Percentiles rank a stretch among this genome's conserved stretches.
phyloP scores from a whole-genome alignment of 1,140 invertebrate genomes.

The Cryptotermes secundus region DNA sequence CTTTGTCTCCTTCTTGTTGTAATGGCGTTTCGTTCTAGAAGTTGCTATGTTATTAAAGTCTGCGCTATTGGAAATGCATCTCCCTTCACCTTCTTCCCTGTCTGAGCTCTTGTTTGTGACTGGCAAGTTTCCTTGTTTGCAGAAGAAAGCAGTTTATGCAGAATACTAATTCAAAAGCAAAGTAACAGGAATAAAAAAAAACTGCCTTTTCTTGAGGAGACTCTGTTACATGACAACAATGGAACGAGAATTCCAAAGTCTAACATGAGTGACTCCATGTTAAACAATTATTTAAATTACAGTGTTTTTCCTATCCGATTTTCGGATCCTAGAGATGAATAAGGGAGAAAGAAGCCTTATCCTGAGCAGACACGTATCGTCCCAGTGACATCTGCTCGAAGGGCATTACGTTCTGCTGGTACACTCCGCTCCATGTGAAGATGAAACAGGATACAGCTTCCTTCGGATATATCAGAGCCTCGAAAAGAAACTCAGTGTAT shows the following conservation, averaged over 20 bases:
- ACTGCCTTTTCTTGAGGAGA: neutral
- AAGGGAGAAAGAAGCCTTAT: neutral
- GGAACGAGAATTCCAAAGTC: neutral
- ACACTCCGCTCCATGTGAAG: neutral
- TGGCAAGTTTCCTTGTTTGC: neutral
- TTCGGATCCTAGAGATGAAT: neutral
- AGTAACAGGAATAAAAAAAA: neutral
- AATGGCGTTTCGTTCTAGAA: too few relatives aligned
- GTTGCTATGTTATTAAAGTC: too few relatives aligned
- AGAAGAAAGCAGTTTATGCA: neutral
- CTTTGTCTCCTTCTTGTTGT: too few relatives aligned
- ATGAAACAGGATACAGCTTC: too few relatives aligned
- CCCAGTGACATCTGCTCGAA: neutral
- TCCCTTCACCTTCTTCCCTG: neutral
- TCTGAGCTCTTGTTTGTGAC: neutral
- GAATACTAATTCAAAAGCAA: neutral
- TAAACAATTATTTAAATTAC: constrained; percentile 19
- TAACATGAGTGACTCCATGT: neutral
- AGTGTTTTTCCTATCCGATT: neutral
- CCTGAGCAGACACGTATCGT: neutral
- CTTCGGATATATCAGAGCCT: too few relatives aligned
- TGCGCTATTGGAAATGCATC: neutral
- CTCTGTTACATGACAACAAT: neutral
- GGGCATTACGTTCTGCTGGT: neutral
- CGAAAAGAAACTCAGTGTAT: neutral